Evolutionary conservation across 2,888 invertebrate genomes (phyloP).

Genomic region (Himalopsyche japonica): DNA sequence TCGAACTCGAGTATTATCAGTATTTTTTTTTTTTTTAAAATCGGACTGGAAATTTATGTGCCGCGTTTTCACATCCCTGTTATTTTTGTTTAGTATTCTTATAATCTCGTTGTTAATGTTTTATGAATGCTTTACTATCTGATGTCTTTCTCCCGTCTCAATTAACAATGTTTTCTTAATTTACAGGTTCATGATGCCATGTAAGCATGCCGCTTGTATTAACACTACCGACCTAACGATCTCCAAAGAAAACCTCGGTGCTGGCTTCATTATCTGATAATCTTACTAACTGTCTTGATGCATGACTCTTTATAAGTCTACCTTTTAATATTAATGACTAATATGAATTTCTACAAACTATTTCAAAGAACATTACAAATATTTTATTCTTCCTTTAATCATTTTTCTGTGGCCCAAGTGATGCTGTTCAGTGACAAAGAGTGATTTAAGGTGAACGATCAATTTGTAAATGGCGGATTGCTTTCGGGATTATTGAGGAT

Average conservation of each 20-base stretch:
- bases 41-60: no score
- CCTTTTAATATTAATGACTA: background rate
- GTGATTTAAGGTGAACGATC: background rate
- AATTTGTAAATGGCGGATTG: background rate
- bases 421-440: background rate
- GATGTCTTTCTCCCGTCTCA: background rate
- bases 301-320: background rate
- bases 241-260: background rate
- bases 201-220: constrained; percentile 1
- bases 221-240: background rate
- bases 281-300: background rate
- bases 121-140: no score
- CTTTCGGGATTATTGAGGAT: background rate
- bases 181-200: background rate
- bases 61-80: no score
- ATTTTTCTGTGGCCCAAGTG: background rate
- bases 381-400: background rate
- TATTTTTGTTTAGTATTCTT: no score
- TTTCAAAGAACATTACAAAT: background rate
- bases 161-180: background rate
- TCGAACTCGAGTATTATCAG: no score
- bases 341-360: background rate
- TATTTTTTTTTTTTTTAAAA: no score
- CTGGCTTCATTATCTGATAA: background rate
- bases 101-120: no score